Evolutionary conservation across 2,113 vertebrate species (phyloP).

Genomic region (Onychorhynchus coronatus): DNA sequence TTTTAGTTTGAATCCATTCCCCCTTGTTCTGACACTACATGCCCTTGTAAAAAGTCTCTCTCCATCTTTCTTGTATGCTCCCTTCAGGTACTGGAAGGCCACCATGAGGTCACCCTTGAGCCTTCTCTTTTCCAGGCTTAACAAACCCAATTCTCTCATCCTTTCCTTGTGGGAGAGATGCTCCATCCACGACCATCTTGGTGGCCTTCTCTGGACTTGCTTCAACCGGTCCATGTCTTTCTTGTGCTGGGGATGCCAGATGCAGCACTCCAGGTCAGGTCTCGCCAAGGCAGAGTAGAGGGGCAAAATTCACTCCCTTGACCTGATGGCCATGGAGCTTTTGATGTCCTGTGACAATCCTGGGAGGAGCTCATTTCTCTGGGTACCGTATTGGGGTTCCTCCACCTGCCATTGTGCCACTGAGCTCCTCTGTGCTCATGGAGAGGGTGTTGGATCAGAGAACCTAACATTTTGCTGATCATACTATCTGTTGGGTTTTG

Average conservation of each 20-base stretch:
- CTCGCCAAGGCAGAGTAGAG: not conserved
- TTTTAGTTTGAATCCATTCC: not conserved
- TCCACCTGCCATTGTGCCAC: not conserved
- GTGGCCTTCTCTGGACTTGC: not conserved
- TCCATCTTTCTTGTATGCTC: not conserved
- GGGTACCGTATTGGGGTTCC: not conserved
- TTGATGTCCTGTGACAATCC: not conserved
- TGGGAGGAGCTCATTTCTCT: not conserved
- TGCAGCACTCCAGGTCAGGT: not conserved
- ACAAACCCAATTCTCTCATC: not conserved
- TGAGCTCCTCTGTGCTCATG: fast-evolving
- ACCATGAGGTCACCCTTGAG: not conserved
- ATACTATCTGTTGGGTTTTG: not conserved
- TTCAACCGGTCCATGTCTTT: not conserved
- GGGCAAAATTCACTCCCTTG: not conserved
- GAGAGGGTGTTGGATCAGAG: no score
- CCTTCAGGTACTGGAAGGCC: not conserved
- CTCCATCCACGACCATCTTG: not conserved
- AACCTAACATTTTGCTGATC: not conserved
- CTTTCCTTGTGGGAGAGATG: not conserved
- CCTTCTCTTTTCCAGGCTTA: not conserved
- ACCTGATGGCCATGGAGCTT: not conserved
- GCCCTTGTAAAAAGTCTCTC: not conserved
- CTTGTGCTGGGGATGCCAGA: not conserved
- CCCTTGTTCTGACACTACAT: not conserved